Percentiles rank a stretch among this genome's conserved stretches.
phyloP scores from a whole-genome alignment of 1,140 invertebrate genomes.

The Drosophila saltans region DNA sequence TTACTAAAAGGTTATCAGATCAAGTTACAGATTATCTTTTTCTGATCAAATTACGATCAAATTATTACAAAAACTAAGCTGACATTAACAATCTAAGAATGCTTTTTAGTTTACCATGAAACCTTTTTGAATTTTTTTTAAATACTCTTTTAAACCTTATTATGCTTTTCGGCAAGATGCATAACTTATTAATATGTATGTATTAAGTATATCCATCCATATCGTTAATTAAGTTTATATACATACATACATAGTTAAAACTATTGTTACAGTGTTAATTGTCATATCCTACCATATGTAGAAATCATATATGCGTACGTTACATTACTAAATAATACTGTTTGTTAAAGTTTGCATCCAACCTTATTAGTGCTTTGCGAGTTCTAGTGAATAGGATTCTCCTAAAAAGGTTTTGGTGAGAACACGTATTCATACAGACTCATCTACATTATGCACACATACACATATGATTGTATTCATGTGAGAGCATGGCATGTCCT shows the following conservation, averaged over 20 bases:
- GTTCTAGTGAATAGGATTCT: conserved; percentile 4
- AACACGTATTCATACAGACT: conserved; percentile 5
- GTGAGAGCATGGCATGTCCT: not conserved
- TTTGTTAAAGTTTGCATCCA: not conserved
- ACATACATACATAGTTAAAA: not conserved
- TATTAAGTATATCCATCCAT: not conserved
- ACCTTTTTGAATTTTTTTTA: too few species aligned
- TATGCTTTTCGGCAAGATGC: too few species aligned
- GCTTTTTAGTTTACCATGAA: too few species aligned
- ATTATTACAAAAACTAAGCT: too few species aligned
- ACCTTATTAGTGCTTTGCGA: not conserved
- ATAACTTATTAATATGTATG: too few species aligned
- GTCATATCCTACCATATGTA: not conserved
- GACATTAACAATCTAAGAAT: too few species aligned
- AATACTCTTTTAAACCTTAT: too few species aligned
- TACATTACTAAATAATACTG: conserved; percentile 6
- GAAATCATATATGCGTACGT: conserved; percentile 7
- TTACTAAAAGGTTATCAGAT: too few species aligned
- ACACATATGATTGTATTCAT: not conserved
- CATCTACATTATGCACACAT: not conserved
- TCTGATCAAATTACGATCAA: too few species aligned
- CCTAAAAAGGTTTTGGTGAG: conserved; percentile 2
- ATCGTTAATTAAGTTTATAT: not conserved
- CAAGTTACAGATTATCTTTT: too few species aligned
- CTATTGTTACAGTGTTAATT: not conserved